Evolutionary conservation across 2,888 invertebrate genomes (phyloP).

Genomic region (Agrenia bidenticulata): DNA sequence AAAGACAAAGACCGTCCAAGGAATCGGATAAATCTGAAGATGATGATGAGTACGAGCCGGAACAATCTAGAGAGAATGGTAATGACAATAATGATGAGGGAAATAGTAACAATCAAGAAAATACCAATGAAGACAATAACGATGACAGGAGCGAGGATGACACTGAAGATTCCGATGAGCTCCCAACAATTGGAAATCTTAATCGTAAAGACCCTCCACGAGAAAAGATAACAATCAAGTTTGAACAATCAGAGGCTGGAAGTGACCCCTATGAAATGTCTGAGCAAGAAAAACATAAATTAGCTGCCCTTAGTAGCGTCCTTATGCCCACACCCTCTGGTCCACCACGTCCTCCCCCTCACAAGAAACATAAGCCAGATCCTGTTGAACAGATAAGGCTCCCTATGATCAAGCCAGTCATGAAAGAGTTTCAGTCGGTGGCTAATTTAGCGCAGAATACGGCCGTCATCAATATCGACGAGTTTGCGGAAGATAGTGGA

Average conservation of each 20-base stretch:
- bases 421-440: constrained; percentile 24
- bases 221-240: constrained; percentile 18
- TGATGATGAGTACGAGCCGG: constrained; percentile 16
- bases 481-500: constrained; percentile 30
- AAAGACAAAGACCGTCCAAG: not conserved
- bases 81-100: constrained; percentile 8
- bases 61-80: not conserved
- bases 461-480: constrained; percentile 30
- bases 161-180: constrained; percentile 18
- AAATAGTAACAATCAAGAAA: constrained; percentile 5
- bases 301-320: constrained; percentile 21
- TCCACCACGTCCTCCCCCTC: not conserved
- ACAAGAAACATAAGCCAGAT: constrained; percentile 24
- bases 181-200: no score
- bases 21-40: constrained; percentile 7
- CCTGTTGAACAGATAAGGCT: constrained; percentile 21
- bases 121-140: not conserved
- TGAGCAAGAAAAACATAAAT: constrained; percentile 24
- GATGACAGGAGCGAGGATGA: constrained; percentile 8
- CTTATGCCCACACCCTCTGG: constrained; percentile 27
- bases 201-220: not conserved
- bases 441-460: constrained; percentile 21
- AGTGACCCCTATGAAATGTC: constrained; percentile 16
- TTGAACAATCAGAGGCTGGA: constrained; percentile 19
- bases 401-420: constrained; percentile 21